Percentiles rank a stretch among this genome's conserved stretches.
Evolutionary conservation across 2,888 invertebrate species (phyloP).

Genomic region (Galeopsomyia nigrocyanea): DNA sequence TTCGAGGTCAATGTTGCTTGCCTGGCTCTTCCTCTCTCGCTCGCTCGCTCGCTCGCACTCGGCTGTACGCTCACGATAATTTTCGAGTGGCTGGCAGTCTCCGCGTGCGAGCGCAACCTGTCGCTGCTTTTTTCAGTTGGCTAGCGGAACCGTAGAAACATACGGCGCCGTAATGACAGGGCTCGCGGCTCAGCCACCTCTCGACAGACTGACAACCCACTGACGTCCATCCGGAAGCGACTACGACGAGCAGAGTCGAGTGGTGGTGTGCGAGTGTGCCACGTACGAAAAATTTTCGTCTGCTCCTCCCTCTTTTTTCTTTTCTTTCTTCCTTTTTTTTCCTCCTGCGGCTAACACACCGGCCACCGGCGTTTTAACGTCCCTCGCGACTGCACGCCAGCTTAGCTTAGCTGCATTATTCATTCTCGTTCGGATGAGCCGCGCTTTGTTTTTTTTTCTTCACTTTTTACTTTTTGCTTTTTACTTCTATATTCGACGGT

Average conservation of each 20-base stretch:
- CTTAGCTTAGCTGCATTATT: no score
- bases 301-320: background rate
- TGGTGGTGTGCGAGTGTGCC: background rate
- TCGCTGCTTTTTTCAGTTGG: conserved; percentile 11
- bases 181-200: conserved; percentile 47
- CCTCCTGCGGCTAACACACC: background rate
- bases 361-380: no score
- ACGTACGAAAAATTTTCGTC: conserved; percentile 38
- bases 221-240: conserved; percentile 41
- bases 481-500: no score
- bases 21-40: background rate
- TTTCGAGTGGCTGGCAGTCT: conserved; percentile 18
- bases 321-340: conserved; percentile 10
- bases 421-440: no score
- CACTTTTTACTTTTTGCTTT: no score
- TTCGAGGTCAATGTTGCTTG: conserved; percentile 42
- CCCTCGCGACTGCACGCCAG: no score
- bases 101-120: no score
- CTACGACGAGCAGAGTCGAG: conserved; percentile 1
- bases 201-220: conserved; percentile 38
- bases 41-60: background rate
- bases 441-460: no score
- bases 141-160: conserved; percentile 65
- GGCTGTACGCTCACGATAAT: conserved; percentile 19
- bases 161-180: conserved; percentile 67